These are phyloP conservation scores for Oryctolagus cuniculus DNA, from an alignment of 2,113 vertebrate genomes.

Conservation along the genomic window mOryCun1.1 NC_091451.1:24586001-24586500, in stretches of 20 bases:
- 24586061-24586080: neutral
- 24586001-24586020: conserved; percentile 70
- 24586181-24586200: neutral
- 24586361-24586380: conserved; percentile 37
- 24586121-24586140: neutral
- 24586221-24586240: neutral
- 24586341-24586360: neutral
- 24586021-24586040: conserved; percentile 48
- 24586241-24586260: conserved; percentile 46
- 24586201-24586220: neutral
- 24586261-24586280: neutral
- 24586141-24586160: conserved; percentile 19
- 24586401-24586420: conserved; percentile 63
- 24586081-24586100: conserved; percentile 65
- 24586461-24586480: conserved; percentile 16
- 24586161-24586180: neutral
- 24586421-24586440: conserved; percentile 30
- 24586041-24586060: conserved; percentile 60
- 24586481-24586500: conserved; percentile 54
- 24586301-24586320: neutral
- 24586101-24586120: conserved; percentile 53
- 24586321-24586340: neutral
- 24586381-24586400: neutral
- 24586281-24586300: conserved; percentile 5
- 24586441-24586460: neutral